These are phyloP conservation scores for Drosophila novamexicana DNA, from an alignment of 1,140 invertebrate genomes.

Conservation along the genomic window DNA sequence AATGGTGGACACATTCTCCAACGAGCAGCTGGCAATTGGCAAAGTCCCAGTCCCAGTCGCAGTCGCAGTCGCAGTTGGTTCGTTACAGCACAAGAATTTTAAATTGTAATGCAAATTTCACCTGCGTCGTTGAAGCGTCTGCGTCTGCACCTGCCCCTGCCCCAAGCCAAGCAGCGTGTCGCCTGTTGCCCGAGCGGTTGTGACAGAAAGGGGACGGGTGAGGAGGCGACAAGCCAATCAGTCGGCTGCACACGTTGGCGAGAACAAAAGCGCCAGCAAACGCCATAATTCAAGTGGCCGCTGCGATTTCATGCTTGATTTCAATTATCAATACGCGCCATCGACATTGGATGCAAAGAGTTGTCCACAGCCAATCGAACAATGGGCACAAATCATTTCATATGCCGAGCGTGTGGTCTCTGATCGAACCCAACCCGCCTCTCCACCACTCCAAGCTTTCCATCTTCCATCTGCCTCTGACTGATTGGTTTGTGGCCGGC, in stretches of 20 bases:
- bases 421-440: background rate
- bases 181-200: slow-evolving; percentile 26
- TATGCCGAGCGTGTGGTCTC: slow-evolving; percentile 77
- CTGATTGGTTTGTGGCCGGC: slow-evolving; percentile 12
- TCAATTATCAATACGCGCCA: slow-evolving; percentile 79
- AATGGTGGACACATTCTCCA: slow-evolving; percentile 5
- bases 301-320: slow-evolving; percentile 80
- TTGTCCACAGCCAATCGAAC: slow-evolving; percentile 62
- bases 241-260: slow-evolving; percentile 48
- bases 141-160: slow-evolving; percentile 1
- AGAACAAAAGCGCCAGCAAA: slow-evolving; percentile 80
- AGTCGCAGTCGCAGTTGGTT: slow-evolving; percentile 28
- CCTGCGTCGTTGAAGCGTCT: slow-evolving; percentile 12
- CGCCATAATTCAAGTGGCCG: slow-evolving; percentile 80
- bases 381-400: slow-evolving; percentile 81
- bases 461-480: no score
- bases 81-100: slow-evolving; percentile 73
- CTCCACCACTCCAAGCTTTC: background rate
- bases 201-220: background rate
- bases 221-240: slow-evolving; percentile 5
- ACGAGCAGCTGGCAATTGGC: background rate
- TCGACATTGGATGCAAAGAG: slow-evolving; percentile 51
- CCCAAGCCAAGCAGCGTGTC: background rate
- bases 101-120: slow-evolving; percentile 78
- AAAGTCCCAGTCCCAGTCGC: background rate